Percentiles rank a stretch among this genome's conserved stretches.
These are phyloP conservation scores for Rotaria macrura DNA, from an alignment of 2,888 invertebrate genomes.

Conservation along the genomic window DNA sequence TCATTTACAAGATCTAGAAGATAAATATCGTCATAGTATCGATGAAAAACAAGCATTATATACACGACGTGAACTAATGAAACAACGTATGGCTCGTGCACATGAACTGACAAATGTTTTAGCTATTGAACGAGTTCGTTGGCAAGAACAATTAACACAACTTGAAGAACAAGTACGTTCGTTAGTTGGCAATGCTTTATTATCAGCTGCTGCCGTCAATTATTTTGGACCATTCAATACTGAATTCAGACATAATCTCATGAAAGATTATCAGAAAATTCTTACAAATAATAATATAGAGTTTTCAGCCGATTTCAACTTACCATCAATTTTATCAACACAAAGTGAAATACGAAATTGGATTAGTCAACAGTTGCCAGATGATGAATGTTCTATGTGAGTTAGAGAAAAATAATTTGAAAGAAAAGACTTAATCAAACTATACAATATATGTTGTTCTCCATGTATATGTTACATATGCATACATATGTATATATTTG, in stretches of 20 bases:
- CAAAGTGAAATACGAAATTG: conserved; percentile 42
- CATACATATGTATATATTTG: no score
- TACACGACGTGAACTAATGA: conserved; percentile 43
- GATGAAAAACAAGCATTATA: conserved; percentile 46
- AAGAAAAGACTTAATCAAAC: no score
- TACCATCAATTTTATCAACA: conserved; percentile 28
- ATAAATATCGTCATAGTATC: conserved; percentile 47
- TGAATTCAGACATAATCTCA: conserved; percentile 41
- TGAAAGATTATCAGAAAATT: conserved; percentile 39
- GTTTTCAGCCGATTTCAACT: conserved; percentile 38
- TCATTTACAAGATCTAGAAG: conserved; percentile 43
- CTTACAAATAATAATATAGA: conserved; percentile 40
- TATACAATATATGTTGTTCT: no score
- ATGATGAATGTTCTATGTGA: conserved; percentile 31
- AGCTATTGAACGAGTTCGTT: conserved; percentile 47
- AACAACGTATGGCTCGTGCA: conserved; percentile 43
- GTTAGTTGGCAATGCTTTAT: conserved; percentile 46
- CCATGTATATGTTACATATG: no score
- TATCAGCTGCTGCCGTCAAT: conserved; percentile 45
- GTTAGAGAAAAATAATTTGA: no score
- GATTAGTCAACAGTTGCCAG: conserved; percentile 45
- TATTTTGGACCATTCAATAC: conserved; percentile 47
- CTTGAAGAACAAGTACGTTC: conserved; percentile 43
- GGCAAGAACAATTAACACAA: conserved; percentile 44
- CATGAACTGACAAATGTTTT: conserved; percentile 46